Conservation (phyloP, 2,113 vertebrate species). For the Phyllostomus discolor region DNA sequence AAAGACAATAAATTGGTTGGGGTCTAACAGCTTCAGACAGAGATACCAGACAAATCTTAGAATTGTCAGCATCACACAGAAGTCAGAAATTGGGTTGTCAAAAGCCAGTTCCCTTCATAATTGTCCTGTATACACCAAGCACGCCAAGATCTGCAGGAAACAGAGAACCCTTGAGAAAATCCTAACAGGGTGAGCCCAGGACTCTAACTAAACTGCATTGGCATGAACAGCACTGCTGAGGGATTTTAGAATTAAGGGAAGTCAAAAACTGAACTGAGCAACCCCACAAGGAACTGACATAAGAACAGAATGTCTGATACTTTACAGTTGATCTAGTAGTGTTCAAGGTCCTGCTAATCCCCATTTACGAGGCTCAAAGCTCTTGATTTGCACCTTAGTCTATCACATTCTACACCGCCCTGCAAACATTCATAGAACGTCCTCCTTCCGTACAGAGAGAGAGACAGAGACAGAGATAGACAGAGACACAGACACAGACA, state of each 20-base stretch:
- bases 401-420: background rate
- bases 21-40: background rate
- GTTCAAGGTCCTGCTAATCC: background rate
- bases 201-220: background rate
- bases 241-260: background rate
- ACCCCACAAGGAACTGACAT: background rate
- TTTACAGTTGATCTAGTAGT: background rate
- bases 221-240: background rate
- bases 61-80: background rate
- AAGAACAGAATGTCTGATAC: background rate
- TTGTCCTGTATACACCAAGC: background rate
- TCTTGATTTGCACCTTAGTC: background rate
- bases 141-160: background rate
- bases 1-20: slow-evolving; percentile 45
- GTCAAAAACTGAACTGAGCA: background rate
- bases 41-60: slow-evolving; percentile 31
- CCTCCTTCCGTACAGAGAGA: too few species aligned
- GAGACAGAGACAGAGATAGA: background rate
- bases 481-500: too few species aligned
- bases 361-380: background rate
- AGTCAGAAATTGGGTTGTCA: slow-evolving; percentile 38
- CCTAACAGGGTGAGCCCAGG: background rate
- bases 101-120: background rate
- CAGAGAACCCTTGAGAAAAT: background rate
- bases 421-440: background rate